These are phyloP conservation scores for Lepidochrysops patricia DNA, from an alignment of 2,888 invertebrate genomes.

Conservation along the genomic window DNA sequence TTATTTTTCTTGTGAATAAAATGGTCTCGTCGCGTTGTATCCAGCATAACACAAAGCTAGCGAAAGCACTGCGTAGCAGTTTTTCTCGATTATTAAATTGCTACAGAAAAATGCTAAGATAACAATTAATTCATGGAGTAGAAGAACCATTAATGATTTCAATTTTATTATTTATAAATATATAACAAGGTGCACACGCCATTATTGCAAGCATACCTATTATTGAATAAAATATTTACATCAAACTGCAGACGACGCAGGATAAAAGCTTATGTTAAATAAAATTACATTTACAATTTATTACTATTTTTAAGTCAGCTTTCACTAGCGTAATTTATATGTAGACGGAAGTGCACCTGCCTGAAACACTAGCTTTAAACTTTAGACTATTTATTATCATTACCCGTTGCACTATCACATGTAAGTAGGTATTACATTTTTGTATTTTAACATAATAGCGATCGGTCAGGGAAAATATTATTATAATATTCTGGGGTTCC, in stretches of 20 bases:
- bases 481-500: neutral
- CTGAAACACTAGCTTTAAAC: conserved; percentile 11
- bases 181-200: neutral
- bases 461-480: neutral
- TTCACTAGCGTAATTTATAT: conserved; percentile 10
- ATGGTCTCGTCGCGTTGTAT: too few species aligned
- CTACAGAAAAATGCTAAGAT: too few species aligned
- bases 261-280: neutral
- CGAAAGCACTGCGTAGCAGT: too few species aligned
- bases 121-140: too few species aligned
- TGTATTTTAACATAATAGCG: conserved; percentile 1
- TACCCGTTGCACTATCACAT: neutral
- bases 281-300: conserved; percentile 6
- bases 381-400: conserved; percentile 11
- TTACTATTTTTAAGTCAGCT: conserved; percentile 7
- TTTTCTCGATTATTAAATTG: too few species aligned
- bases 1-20: too few species aligned
- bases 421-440: neutral
- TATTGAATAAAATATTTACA: neutral
- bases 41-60: too few species aligned
- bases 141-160: too few species aligned
- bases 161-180: too few species aligned
- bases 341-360: conserved; percentile 11
- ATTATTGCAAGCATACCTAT: neutral
- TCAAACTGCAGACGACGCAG: neutral